Base-by-base conservation (phyloP, 30 jellyfish, hydroid and myxozoan species). In the Hydractinia symbiolongicarpus region DNA sequence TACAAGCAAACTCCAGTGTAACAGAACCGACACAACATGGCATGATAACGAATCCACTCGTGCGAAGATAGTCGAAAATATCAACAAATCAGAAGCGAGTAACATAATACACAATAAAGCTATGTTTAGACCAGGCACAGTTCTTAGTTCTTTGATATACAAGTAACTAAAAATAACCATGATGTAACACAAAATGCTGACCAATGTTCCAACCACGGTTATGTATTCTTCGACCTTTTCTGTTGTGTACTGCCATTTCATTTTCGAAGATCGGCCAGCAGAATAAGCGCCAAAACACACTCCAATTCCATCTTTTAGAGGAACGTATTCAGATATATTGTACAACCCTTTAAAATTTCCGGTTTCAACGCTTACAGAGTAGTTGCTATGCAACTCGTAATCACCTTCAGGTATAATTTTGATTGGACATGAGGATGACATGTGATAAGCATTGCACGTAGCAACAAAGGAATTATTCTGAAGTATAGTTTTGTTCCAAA, bases 161-260 rank as follows among this genome's bases (percentile, higher is more conserved):
- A 77, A 8, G 58, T 77, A 77, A 17, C 79, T 77, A 20, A 52
- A 44, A 17, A 77, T 77, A 79, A 77, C 60, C 15, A 55, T 4
- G 56, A 77, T 52, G 54, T 77, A 77, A n/a, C 85, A 77, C 30
- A 77, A 53, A 55, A 61, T 61, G 81, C 85, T 77, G 9, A 55
- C 55, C 51, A 56, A 19, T 7, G 81, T 2, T 4, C 85, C 85
- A 55, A 77, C 17, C 56, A 77, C 0, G 8, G 61, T 55, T 13
- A 77, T n/a, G 53, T 77, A 55, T 9, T 54, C 20, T 4, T 77
- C 85, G 44, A 77, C 14, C 14, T 5, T 7, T 13, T 58, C 50
- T 74, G 66, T 20, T 20, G 61, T 16, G 58, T 50, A 19, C 13
- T 49, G 21, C 83, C 83, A 74, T 20, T 74, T 55, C 20, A 16